Conservation (phyloP, 64 coral and sea anemone genomes). For the Dendronephthya gigantea region DNA sequence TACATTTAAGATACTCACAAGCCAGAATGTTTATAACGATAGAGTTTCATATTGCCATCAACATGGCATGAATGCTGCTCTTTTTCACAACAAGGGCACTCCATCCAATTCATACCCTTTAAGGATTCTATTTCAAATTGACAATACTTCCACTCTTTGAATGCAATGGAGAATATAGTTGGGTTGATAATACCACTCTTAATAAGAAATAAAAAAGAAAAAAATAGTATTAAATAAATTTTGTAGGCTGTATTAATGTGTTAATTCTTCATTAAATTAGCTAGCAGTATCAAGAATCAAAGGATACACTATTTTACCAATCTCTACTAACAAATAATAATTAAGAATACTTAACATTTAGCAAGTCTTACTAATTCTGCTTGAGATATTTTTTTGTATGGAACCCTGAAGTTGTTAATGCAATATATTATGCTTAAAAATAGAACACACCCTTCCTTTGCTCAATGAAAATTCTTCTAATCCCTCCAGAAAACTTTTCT, state of each 20-base stretch:
- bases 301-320: too few relatives aligned
- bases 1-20: background rate
- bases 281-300: too few relatives aligned
- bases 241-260: background rate
- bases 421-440: background rate
- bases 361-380: too few relatives aligned
- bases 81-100: slow-evolving; percentile 25
- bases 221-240: background rate
- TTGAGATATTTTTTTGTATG: background rate
- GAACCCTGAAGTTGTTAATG: background rate
- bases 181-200: slow-evolving; percentile 28
- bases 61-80: slow-evolving; percentile 41
- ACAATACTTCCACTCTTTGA: slow-evolving; percentile 55
- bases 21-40: slow-evolving; percentile 25
- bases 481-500: slow-evolving; percentile 39
- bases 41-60: slow-evolving; percentile 55
- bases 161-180: slow-evolving; percentile 11
- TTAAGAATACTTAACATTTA: too few relatives aligned
- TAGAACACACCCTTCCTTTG: slow-evolving; percentile 35
- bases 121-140: slow-evolving; percentile 2
- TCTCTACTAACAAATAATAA: too few relatives aligned
- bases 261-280: too few relatives aligned
- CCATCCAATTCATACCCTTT: slow-evolving; percentile 20
- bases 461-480: slow-evolving; percentile 46
- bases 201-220: background rate